Base-by-base conservation (phyloP, 2,888 invertebrate species). In the Cloeon dipterum region DNA sequence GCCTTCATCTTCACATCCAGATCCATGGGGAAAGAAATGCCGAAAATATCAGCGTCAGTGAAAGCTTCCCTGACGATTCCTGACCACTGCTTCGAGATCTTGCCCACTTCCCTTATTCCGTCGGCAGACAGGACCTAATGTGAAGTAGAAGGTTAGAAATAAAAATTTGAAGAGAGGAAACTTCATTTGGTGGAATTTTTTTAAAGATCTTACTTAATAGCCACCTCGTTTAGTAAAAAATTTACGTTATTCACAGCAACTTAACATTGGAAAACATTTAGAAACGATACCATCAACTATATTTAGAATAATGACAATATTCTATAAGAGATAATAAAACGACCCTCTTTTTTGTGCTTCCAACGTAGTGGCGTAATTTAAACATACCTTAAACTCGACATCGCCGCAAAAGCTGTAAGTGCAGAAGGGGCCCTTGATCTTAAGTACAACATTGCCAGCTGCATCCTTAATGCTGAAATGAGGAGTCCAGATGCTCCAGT, bases 41-140 rank as follows among this genome's bases (percentile, higher is more conserved):
- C 59, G 46, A 63, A 63, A 45, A 58, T 58, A 45, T 63, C 62
- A 25, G 61, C 55, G 48, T 61, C 60, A 1, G 62, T 61, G 44
- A 59, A 59, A 16, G 49, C 41, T 46, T 63, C 63, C 45, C 56
- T 54, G 7, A 50, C 46, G 16, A 61, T 42, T 2, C 62, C 62
- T 4, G 55, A 47, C 61, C 61, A 63, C 44, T 62, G 56, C 44
- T 63, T 63, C 13, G 56, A 50, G 37, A 63, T 58, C 37, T 50
- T 50, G 1, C 62, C 62, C 20, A 61, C 53, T 44, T 53, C 47
- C 1, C 50, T 49, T 3, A 43, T 40, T 29, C 54, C 56, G 46
- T 59, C 58, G 11, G 47, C 45, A 5, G 57, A 50, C 11, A 53
- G 45, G 10, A 59, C 52, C 59, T 59, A 43, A 13, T n/a, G n/a